phyloP scores from a whole-genome alignment of 1,140 invertebrate genomes.

The Sycophaga agraensis region DNA sequence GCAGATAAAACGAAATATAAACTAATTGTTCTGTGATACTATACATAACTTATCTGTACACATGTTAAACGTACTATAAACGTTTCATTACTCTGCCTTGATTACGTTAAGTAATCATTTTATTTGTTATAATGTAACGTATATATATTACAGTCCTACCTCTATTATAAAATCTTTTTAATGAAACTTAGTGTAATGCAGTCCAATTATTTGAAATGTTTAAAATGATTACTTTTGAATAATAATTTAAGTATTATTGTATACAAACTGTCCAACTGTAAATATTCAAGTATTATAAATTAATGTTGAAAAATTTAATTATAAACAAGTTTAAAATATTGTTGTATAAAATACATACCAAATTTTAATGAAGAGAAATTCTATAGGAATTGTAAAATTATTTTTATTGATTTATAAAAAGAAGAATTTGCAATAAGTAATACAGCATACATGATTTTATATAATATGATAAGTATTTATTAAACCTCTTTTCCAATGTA shows the following conservation, averaged over 20 bases:
- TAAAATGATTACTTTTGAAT: not conserved
- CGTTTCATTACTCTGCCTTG: not conserved
- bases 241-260: not conserved
- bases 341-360: not conserved
- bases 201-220: not conserved
- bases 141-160: not conserved
- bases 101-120: conserved; percentile 3
- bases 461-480: not conserved
- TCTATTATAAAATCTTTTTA: conserved; percentile 3
- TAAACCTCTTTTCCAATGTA: not conserved
- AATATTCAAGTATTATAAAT: not conserved
- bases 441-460: not conserved
- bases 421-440: not conserved
- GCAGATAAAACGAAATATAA: conserved; percentile 6
- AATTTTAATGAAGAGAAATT: not conserved
- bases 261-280: too few species aligned
- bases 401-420: not conserved
- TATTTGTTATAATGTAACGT: not conserved
- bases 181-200: not conserved
- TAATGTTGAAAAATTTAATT: not conserved
- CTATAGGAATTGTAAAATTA: not conserved
- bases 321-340: not conserved
- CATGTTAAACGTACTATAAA: conserved; percentile 1
- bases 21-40: conserved; percentile 43
- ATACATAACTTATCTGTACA: conserved; percentile 29